Evolutionary conservation across 2,797 vertebrate genomes (phyloP), one percentile per base, ranked within the genome.

Genomic region (Paratrypauchen microcephalus): DNA sequence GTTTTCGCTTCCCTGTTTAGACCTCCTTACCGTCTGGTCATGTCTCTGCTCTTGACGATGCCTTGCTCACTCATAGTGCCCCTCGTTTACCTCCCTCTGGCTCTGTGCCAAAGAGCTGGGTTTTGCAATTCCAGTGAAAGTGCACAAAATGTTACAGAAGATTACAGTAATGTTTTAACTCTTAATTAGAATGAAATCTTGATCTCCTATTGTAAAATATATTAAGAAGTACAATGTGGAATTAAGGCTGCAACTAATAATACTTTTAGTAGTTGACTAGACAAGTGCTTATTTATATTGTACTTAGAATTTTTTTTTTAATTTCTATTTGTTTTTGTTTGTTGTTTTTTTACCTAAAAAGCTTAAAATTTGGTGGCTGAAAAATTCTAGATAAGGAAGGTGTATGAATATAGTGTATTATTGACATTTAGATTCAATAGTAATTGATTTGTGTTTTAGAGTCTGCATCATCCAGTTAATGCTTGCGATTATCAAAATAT

Each of bases 1-100:
- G 30, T 87, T 85, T 85, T 72, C 52, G 5, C 0, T 63, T 57
- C 66, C 57, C 28, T 24, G 63, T 57, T 78, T 23, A 83, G 81
- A 68, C 72, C 62, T 58, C 63, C 59, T 65, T 58, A 62, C 23
- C 45, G 71, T 73, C 54, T 80, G 16, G 58, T 36, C 55, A 28
- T 74, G 77, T 73, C 74, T 83, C 74, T 60, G 65, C 69, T 70
- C 69, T 30, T 71, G 68, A 60, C 54, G 21, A 21, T 56, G 21
- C 55, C 62, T 45, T 21, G 57, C 18, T 28, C 56, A 58, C 39
- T 57, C 18, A n/a, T 6, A 50, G 64, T 65, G 28, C 26, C 36
- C 21, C 32, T 41, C 15, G 23, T 62, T 62, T 9, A 41, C 60
- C 32, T 62, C 28, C 18, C 30, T 69, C 54, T 69, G 64, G 66